These are phyloP conservation scores for Pterobdella sp. DNA, from an alignment of 2,888 invertebrate genomes.

Conservation along the genomic window DNA sequence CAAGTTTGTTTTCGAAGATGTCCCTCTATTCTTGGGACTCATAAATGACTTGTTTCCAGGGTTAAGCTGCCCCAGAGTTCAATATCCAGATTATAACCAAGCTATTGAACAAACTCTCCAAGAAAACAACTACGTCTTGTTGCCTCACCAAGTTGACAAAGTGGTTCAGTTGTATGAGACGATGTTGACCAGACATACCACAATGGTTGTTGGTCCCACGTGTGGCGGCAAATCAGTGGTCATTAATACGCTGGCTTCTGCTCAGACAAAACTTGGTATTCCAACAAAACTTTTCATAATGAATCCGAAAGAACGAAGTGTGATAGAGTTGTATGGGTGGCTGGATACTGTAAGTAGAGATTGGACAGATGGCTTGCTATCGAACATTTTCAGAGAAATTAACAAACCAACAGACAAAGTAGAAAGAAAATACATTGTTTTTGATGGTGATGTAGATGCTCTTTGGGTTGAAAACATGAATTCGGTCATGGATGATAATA, in stretches of 20 bases:
- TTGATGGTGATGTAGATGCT: conserved; percentile 88
- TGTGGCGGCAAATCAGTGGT: conserved; percentile 86
- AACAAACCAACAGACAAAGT: conserved; percentile 68
- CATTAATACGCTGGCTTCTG: conserved; percentile 67
- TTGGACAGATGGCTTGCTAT: conserved; percentile 85
- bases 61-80: conserved; percentile 75
- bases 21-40: conserved; percentile 76
- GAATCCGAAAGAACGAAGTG: conserved; percentile 83
- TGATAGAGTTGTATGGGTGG: conserved; percentile 79
- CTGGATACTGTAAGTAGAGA: conserved; percentile 78
- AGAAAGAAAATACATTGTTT: conserved; percentile 74
- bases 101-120: conserved; percentile 65
- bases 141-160: conserved; percentile 70
- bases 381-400: conserved; percentile 81
- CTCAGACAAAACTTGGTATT: conserved; percentile 66
- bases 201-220: conserved; percentile 85
- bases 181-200: conserved; percentile 85
- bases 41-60: conserved; percentile 84
- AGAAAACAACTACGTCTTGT: conserved; percentile 62
- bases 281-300: conserved; percentile 71
- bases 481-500: conserved; percentile 89
- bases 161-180: conserved; percentile 84
- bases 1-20: conserved; percentile 75
- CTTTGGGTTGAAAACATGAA: conserved; percentile 96
- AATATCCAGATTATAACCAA: conserved; percentile 75